These are phyloP conservation scores for Lepidurus arcticus DNA, from an alignment of 1,140 invertebrate species.

Conservation along the genomic window DNA sequence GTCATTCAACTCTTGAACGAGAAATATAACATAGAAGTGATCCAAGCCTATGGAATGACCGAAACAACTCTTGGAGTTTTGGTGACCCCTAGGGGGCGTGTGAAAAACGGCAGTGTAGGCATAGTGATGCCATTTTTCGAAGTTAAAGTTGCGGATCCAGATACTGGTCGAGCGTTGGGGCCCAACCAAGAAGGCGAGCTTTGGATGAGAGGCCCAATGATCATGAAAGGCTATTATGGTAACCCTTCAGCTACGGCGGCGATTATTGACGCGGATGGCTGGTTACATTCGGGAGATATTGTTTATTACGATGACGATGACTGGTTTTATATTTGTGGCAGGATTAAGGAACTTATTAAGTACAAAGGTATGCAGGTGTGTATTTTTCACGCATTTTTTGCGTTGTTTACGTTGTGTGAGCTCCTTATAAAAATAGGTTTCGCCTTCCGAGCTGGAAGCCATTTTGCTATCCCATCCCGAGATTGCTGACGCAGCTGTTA, in stretches of 20 bases:
- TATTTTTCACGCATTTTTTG: not conserved
- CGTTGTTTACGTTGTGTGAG: not conserved
- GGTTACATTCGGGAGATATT: conserved; percentile 37
- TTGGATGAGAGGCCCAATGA: conserved; percentile 58
- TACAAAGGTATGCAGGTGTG: conserved; percentile 30
- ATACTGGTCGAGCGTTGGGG: conserved; percentile 55
- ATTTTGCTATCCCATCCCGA: conserved; percentile 64
- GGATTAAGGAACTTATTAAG: conserved; percentile 38
- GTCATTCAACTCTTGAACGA: conserved; percentile 40
- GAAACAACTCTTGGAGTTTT: conserved; percentile 54
- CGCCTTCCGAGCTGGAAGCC: conserved; percentile 79
- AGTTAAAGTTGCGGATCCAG: conserved; percentile 51
- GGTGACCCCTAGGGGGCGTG: conserved; percentile 36
- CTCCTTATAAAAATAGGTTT: conserved; percentile 54
- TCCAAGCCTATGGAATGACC: conserved; percentile 51
- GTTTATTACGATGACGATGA: conserved; percentile 40
- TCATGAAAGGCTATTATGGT: conserved; percentile 59
- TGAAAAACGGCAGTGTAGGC: conserved; percentile 55
- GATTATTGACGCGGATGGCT: not conserved
- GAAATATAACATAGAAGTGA: not conserved
- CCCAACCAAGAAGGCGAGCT: conserved; percentile 59
- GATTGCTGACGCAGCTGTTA: conserved; percentile 71
- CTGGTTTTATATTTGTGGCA: conserved; percentile 38
- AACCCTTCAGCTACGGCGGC: conserved; percentile 4
- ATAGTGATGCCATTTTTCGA: conserved; percentile 46